Evolutionary conservation across 2,797 vertebrate genomes (phyloP).

Genomic region (Odontamblyopus rebecca): DNA sequence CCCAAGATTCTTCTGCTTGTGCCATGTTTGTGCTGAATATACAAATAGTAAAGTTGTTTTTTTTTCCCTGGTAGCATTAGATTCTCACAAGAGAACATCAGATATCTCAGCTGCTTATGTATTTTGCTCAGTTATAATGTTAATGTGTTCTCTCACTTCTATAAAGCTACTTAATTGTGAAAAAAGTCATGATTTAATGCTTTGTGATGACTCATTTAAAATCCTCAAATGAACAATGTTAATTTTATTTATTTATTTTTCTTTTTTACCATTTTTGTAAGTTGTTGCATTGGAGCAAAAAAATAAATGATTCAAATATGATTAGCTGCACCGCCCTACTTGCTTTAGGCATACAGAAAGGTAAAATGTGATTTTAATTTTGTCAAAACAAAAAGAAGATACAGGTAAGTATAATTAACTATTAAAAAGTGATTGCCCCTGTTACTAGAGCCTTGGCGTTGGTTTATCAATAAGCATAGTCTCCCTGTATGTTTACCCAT

Average conservation of each 20-base stretch:
- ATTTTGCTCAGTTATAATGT: conserved; percentile 20
- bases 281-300: too few species aligned
- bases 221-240: too few species aligned
- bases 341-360: too few species aligned
- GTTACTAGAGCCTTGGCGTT: background rate
- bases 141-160: background rate
- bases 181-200: too few species aligned
- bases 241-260: too few species aligned
- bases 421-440: background rate
- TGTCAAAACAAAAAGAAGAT: too few species aligned
- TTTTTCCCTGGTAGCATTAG: conserved; percentile 17
- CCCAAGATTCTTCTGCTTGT: conserved; percentile 53
- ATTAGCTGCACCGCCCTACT: too few species aligned
- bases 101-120: conserved; percentile 5
- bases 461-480: background rate
- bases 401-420: background rate
- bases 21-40: conserved; percentile 43
- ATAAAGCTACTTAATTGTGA: too few species aligned
- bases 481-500: conserved; percentile 25
- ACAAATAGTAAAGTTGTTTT: conserved; percentile 18
- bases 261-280: too few species aligned
- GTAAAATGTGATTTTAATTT: too few species aligned
- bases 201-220: background rate
- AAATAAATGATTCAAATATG: too few species aligned
- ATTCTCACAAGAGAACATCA: conserved; percentile 12